phyloP scores from a whole-genome alignment of 2,113 vertebrate species.

The Genyomyrus donnyi region DNA sequence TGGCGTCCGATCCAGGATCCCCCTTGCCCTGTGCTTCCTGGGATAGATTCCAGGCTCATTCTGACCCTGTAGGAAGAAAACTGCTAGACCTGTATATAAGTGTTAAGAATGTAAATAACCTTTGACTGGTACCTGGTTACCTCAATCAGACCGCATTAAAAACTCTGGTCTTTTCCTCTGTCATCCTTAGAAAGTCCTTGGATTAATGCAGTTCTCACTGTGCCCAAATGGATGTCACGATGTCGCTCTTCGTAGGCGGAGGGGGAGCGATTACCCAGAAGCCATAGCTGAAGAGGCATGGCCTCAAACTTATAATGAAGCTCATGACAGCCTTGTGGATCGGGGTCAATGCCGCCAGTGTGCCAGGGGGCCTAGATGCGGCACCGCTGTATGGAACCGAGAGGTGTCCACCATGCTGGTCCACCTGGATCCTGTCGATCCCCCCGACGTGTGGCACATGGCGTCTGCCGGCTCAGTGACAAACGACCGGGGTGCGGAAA shows the following conservation, averaged over 20 bases:
- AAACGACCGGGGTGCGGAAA: background rate
- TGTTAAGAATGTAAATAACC: background rate
- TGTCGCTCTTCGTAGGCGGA: background rate
- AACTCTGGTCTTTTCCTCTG: background rate
- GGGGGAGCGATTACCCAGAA: background rate
- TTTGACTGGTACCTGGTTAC: background rate
- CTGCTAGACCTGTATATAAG: background rate
- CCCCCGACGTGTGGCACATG: background rate
- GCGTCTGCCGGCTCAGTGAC: background rate
- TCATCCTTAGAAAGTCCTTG: background rate
- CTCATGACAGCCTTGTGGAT: background rate
- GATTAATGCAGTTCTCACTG: background rate
- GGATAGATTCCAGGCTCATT: background rate
- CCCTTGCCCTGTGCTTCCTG: background rate
- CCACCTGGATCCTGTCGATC: background rate
- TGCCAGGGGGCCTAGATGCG: background rate
- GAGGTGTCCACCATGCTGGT: background rate
- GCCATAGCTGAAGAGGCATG: background rate
- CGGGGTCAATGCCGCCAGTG: background rate
- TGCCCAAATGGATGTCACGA: background rate
- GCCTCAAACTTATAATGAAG: background rate
- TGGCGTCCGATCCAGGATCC: background rate
- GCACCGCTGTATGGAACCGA: background rate
- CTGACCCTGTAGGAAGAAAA: background rate
- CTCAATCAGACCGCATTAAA: background rate